phyloP scores from a whole-genome alignment of 2,797 vertebrate species.

The Eremophila alpestris region DNA sequence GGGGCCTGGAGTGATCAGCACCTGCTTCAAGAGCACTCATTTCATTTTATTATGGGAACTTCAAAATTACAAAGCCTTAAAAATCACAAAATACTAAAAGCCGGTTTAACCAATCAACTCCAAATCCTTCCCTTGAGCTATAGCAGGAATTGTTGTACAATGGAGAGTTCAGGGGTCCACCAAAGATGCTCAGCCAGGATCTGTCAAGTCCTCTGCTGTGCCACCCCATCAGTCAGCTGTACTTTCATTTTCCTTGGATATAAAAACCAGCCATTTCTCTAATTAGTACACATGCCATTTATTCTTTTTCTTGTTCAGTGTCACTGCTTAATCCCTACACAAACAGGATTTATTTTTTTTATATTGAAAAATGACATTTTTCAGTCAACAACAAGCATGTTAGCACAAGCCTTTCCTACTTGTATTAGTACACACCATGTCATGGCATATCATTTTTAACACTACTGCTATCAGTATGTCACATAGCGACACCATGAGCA shows the following conservation, averaged over 20 bases:
- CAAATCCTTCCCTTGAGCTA: not conserved
- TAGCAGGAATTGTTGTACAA: not conserved
- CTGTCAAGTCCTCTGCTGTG: not conserved
- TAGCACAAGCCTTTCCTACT: not conserved
- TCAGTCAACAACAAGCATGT: not conserved
- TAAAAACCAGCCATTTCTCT: accelerated
- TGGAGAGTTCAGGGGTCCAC: not conserved
- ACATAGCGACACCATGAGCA: accelerated
- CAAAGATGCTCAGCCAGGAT: not conserved
- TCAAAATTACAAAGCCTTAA: not conserved
- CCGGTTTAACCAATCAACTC: not conserved
- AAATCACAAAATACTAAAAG: not conserved
- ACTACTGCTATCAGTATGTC: not conserved
- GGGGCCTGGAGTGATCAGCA: not conserved
- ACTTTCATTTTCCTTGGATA: not conserved
- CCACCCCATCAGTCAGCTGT: not conserved
- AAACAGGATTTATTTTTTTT: not conserved
- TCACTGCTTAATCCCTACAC: not conserved
- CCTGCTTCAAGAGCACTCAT: not conserved
- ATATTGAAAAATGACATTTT: not conserved
- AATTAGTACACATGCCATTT: accelerated
- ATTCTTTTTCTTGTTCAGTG: not conserved
- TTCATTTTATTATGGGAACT: not conserved
- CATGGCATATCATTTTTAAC: not conserved
- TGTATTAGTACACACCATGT: not conserved